phyloP scores from a whole-genome alignment of 2,797 vertebrate species.

The Oreonectes daqikongensis region DNA sequence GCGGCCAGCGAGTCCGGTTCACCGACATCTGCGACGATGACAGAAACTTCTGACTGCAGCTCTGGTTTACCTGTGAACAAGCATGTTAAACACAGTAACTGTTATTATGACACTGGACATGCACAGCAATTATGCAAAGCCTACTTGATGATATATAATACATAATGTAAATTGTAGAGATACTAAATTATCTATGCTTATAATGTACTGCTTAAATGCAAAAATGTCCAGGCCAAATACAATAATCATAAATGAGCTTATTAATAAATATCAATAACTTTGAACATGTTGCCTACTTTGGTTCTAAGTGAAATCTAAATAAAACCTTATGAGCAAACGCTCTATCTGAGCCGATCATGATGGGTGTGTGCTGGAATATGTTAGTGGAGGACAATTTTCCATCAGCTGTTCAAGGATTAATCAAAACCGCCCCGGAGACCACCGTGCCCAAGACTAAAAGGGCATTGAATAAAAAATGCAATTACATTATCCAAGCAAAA shows the following conservation, averaged over 20 bases:
- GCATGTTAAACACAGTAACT: neutral
- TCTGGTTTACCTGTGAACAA: conserved; percentile 80
- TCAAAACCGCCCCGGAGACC: conserved; percentile 50
- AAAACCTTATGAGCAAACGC: conserved; percentile 15
- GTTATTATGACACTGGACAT: neutral
- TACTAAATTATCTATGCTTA: neutral
- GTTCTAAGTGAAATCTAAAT: conserved; percentile 25
- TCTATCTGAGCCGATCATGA: neutral
- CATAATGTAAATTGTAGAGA: neutral
- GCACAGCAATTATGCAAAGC: conserved; percentile 3
- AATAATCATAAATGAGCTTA: neutral
- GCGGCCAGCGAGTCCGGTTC: conserved; percentile 85
- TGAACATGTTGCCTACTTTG: neutral
- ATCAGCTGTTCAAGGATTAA: conserved; percentile 66
- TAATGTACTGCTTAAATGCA: neutral
- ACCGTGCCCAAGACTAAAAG: conserved; percentile 20
- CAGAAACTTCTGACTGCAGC: conserved; percentile 83
- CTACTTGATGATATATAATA: neutral
- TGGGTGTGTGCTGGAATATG: conserved; percentile 1
- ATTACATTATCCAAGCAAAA: conserved; percentile 18
- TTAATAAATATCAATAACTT: neutral
- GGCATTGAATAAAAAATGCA: conserved; percentile 31
- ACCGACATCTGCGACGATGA: conserved; percentile 87
- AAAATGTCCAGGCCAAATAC: neutral
- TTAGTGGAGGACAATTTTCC: conserved; percentile 66